Evolutionary conservation across 2,113 vertebrate genomes (phyloP).

Genomic region (Pelmatolapia mariae): DNA sequence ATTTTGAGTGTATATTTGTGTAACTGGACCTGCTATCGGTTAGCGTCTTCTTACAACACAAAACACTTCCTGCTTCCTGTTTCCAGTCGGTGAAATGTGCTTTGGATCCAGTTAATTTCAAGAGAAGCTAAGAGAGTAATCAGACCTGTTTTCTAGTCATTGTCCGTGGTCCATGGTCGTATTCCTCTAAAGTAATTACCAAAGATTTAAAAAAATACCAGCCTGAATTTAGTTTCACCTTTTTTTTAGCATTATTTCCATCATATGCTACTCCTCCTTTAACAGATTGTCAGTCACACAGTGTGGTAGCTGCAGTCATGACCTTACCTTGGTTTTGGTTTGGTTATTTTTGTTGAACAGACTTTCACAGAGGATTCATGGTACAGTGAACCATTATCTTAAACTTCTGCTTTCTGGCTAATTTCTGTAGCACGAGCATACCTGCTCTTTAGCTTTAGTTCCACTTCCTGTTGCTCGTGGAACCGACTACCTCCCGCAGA

Average conservation of each 20-base stretch:
- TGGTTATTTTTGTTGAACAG: background rate
- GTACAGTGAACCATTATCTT: background rate
- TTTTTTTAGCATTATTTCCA: background rate
- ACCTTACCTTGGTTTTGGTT: background rate
- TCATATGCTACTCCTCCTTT: background rate
- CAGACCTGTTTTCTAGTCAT: background rate
- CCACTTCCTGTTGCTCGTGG: background rate
- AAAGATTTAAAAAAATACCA: background rate
- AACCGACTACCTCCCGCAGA: background rate
- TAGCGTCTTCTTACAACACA: background rate
- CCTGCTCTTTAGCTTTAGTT: background rate
- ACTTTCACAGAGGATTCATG: background rate
- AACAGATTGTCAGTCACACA: background rate
- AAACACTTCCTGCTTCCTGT: background rate
- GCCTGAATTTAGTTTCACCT: background rate
- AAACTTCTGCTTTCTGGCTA: background rate
- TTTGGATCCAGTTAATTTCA: background rate
- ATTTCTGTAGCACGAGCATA: background rate
- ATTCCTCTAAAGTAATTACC: background rate
- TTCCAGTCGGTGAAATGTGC: background rate
- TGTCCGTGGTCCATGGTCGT: background rate
- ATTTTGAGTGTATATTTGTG: background rate
- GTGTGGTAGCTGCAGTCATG: background rate
- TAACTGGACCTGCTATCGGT: background rate
- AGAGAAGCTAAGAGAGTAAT: background rate